Evolutionary conservation across 2,888 invertebrate species (phyloP).

Genomic region (Atherix ibis): DNA sequence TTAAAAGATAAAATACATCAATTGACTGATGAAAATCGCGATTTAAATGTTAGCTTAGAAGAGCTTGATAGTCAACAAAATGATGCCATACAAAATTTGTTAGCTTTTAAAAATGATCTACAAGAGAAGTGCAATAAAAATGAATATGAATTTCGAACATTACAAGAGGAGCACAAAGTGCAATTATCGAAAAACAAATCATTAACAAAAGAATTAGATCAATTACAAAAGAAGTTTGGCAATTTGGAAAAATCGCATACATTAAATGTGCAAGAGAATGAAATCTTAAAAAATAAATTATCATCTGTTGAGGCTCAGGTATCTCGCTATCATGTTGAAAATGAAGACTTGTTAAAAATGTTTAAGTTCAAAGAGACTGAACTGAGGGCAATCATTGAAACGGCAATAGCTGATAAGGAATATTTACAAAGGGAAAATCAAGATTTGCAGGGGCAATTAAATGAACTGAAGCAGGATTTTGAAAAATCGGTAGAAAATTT

Average conservation of each 20-base stretch:
- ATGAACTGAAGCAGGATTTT: constrained; percentile 8
- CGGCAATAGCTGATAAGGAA: constrained; percentile 11
- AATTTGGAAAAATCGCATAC: constrained; percentile 14
- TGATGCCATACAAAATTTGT: constrained; percentile 44
- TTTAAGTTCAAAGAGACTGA: constrained; percentile 20
- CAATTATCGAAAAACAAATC: constrained; percentile 18
- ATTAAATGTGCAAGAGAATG: constrained; percentile 13
- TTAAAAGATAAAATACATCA: constrained; percentile 34
- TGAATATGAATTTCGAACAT: constrained; percentile 28
- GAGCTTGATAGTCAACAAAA: constrained; percentile 61
- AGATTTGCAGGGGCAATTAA: constrained; percentile 9
- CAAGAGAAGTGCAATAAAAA: constrained; percentile 37
- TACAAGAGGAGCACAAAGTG: constrained; percentile 10
- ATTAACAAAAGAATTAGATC: constrained; percentile 18
- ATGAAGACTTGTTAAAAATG: constrained; percentile 17
- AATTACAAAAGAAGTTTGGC: constrained; percentile 17
- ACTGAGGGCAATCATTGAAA: constrained; percentile 21
- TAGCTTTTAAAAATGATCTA: constrained; percentile 38
- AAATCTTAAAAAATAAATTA: constrained; percentile 17
- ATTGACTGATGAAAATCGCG: constrained; percentile 32
- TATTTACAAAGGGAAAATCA: constrained; percentile 6
- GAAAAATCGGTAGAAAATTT: too few species aligned
- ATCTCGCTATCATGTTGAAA: constrained; percentile 15
- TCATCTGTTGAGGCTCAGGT: constrained; percentile 20
- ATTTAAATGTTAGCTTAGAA: constrained; percentile 41